Conservation (phyloP, 92 coral and sea anemone genomes). For the Epizoanthus stellaris region DNA sequence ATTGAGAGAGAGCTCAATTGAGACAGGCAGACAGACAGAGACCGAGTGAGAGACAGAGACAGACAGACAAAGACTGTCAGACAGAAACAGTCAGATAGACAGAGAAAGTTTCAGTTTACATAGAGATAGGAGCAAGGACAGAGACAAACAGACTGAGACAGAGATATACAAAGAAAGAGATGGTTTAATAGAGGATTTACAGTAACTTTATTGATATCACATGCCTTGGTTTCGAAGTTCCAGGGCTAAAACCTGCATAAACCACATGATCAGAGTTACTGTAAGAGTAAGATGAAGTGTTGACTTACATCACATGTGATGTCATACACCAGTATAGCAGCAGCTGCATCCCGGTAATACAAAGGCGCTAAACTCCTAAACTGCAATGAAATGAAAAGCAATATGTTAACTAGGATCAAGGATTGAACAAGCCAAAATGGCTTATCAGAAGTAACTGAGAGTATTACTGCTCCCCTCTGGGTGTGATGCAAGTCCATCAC, state of each 20-base stretch:
- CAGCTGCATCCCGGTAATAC: constrained; percentile 98
- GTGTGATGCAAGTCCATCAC: no score
- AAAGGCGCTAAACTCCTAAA: constrained; percentile 97
- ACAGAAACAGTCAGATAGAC: neutral
- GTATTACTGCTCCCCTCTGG: no score
- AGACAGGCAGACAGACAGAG: no score
- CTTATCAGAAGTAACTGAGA: no score
- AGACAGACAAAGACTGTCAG: neutral
- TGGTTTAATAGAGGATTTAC: neutral
- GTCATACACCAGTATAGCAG: constrained; percentile 98
- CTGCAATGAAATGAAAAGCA: constrained; percentile 47
- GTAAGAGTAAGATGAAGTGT: neutral
- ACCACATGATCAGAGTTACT: no score
- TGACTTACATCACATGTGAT: constrained; percentile 91
- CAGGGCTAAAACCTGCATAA: neutral
- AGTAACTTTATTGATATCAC: neutral
- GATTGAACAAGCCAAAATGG: no score
- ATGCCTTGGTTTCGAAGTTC: neutral
- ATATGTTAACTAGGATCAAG: neutral
- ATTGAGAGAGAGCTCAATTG: no score
- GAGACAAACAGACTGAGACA: no score
- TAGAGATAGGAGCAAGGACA: neutral
- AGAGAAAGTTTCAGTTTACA: neutral
- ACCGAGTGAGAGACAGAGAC: neutral
- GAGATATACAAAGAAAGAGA: no score